These are phyloP conservation scores for Microtus californicus DNA, from an alignment of 2,797 vertebrate species.

Conservation along the genomic window DNA sequence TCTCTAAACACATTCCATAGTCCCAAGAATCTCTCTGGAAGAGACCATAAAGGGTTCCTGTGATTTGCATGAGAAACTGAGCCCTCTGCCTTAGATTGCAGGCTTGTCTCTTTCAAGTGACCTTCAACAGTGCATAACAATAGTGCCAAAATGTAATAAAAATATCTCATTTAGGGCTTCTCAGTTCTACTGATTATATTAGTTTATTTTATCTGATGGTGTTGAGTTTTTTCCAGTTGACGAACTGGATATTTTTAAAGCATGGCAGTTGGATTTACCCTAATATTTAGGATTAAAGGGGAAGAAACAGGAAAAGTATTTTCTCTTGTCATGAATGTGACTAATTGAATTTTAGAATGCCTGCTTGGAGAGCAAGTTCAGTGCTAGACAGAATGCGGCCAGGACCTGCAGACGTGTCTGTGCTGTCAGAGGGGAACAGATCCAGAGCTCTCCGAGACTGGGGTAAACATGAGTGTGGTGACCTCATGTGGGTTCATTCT, in stretches of 20 bases:
- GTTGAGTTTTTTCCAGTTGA: slow-evolving; percentile 75
- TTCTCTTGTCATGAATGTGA: neutral
- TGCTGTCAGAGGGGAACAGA: rapidly evolving
- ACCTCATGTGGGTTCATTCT: neutral
- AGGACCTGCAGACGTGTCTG: neutral
- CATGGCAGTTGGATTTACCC: slow-evolving; percentile 39
- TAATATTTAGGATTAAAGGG: slow-evolving; percentile 41
- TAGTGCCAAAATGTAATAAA: neutral
- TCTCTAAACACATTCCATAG: neutral
- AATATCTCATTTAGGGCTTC: slow-evolving; percentile 74
- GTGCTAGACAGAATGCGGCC: neutral
- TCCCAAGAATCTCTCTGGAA: neutral
- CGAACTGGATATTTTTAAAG: slow-evolving; percentile 72
- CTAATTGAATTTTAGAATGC: slow-evolving; percentile 8
- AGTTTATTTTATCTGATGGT: slow-evolving; percentile 63
- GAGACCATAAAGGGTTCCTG: neutral
- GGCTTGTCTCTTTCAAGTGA: neutral
- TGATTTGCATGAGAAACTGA: neutral
- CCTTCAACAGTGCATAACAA: neutral
- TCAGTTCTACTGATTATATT: slow-evolving; percentile 70
- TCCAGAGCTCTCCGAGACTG: neutral
- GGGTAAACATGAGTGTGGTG: neutral
- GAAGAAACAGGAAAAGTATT: neutral
- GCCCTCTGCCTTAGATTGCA: rapidly evolving
- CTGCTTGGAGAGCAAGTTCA: neutral